Conservation (phyloP, 2,888 invertebrate genomes). For the Corythucha ciliata region DNA sequence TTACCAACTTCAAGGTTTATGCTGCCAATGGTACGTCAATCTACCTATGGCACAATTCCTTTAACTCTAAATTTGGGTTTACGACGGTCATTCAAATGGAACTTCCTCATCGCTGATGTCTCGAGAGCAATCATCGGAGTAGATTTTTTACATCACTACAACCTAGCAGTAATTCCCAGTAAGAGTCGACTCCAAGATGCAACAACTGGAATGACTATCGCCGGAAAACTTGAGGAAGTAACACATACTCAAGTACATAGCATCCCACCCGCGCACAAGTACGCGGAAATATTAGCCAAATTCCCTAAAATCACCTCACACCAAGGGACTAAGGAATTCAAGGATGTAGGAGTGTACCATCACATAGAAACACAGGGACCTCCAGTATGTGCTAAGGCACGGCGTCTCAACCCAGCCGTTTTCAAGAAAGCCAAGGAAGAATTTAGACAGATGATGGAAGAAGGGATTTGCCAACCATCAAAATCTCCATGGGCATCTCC, state of each 20-base stretch:
- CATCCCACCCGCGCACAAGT: background rate
- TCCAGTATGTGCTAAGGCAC: constrained; percentile 35
- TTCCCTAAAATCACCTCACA: too few relatives aligned
- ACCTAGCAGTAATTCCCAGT: background rate
- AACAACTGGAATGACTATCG: background rate
- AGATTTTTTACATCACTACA: constrained; percentile 7
- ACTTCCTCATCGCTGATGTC: background rate
- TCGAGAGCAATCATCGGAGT: constrained; percentile 6
- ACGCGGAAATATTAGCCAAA: background rate
- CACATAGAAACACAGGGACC: constrained; percentile 36
- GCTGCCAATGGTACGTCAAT: constrained; percentile 2
- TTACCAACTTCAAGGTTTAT: background rate
- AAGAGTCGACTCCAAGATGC: too few relatives aligned
- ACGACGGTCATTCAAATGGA: background rate
- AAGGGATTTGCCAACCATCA: constrained; percentile 36
- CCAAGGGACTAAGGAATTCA: too few relatives aligned
- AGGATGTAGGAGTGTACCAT: background rate
- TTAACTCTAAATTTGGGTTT: background rate
- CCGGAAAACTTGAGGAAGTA: background rate
- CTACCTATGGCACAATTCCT: background rate
- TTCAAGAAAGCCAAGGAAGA: constrained; percentile 35
- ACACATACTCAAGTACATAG: too few relatives aligned
- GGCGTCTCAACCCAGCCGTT: constrained; percentile 37
- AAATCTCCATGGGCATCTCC: constrained; percentile 38
- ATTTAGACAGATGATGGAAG: constrained; percentile 35